Conservation (phyloP, 1,140 invertebrate genomes). For the Panagrolaimus sp. region DNA sequence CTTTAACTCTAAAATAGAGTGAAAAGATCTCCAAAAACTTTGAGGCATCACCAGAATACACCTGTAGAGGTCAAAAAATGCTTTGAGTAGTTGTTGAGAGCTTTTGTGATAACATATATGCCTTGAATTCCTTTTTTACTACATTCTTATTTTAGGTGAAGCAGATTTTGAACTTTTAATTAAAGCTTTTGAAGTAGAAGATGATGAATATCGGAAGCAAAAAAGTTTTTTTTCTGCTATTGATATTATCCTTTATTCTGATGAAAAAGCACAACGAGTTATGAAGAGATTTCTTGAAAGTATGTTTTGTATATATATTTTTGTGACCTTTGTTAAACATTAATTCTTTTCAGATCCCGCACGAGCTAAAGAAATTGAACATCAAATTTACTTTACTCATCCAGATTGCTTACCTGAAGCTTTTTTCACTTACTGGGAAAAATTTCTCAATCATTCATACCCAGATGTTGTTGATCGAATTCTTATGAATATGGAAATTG, state of each 20-base stretch:
- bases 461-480: neutral
- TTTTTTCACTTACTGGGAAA: slow-evolving; percentile 1
- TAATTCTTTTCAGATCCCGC: neutral
- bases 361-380: neutral
- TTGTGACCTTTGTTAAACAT: neutral
- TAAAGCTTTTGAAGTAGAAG: too few relatives aligned
- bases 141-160: too few relatives aligned
- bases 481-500: neutral
- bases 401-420: neutral
- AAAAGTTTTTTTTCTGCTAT: too few relatives aligned
- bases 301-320: neutral
- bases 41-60: too few relatives aligned
- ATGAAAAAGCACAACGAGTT: neutral
- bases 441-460: neutral
- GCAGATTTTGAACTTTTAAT: too few relatives aligned
- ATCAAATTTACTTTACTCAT: neutral
- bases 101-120: too few relatives aligned
- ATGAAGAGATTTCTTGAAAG: neutral
- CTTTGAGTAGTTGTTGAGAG: too few relatives aligned
- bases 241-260: neutral
- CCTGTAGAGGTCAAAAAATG: too few relatives aligned
- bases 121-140: too few relatives aligned
- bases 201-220: too few relatives aligned
- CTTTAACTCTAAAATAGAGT: too few relatives aligned
- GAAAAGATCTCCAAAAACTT: too few relatives aligned